Base-by-base conservation (phyloP, 2,113 vertebrate genomes). In the Pelecanoides urinatrix region DNA sequence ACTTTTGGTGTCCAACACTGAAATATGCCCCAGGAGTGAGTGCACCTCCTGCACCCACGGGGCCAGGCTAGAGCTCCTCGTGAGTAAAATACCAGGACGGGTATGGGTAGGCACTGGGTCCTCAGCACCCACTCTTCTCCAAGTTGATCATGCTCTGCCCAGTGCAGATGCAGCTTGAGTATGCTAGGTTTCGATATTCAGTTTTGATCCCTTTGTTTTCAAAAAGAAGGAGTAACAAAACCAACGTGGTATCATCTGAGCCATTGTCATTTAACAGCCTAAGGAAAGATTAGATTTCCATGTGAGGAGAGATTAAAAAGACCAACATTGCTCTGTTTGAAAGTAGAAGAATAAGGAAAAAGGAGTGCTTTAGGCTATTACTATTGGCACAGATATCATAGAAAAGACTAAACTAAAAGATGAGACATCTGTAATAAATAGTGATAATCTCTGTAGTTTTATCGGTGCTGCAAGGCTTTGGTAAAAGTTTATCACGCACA, bases 1-100 rank as follows among this genome's bases (percentile, higher is more conserved):
- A 1, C 0, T 2, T 40, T 44, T 34, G 9, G 14, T 49, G 49
- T 32, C 13, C 19, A 8, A 53, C 42, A 14, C 27, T 30, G 23
- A 44, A 42, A 17, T 0, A 1, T 6, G 21, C 32, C 6, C 6
- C 21, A 27, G 20, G n/a, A 63, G 5, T 1, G 22, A 38, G 18
- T 2, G 18, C 25, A 53, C 5, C 38, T 53, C 56, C 47, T 16
- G 45, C n/a, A 63, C 20, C 8, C n/a, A 16, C 0, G 0, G 27
- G 49, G 45, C 45, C 67, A 45, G 42, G 22, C 53, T 66, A 9
- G 36, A 62, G 59, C 73, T 65, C 10, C 53, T 63, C 36, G 12
- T 16, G 11, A 25, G 15, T 47, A 32, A 87, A 83, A 58, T 26
- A 26, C 23, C 26, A 1, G 2, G 11, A 1, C 22, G 36, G 16